Conservation (phyloP, 2,797 vertebrate species). For the Crenichthys baileyi region DNA sequence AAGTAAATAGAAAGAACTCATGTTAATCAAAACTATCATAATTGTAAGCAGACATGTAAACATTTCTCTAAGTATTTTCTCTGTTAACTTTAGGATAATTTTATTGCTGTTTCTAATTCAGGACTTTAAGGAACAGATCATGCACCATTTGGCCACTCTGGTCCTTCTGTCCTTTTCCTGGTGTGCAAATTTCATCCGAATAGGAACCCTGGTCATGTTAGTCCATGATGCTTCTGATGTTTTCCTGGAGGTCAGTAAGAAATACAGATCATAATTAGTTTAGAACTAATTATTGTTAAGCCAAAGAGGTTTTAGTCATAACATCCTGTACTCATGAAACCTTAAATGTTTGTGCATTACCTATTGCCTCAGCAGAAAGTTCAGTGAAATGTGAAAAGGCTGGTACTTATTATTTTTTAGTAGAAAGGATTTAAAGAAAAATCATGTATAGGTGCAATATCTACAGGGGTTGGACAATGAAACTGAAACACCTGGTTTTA, state of each 20-base stretch:
- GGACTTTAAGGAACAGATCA: slow-evolving; percentile 92
- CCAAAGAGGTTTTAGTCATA: background rate
- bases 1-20: background rate
- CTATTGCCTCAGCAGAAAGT: background rate
- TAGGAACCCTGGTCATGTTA: slow-evolving; percentile 91
- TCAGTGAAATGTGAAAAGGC: too few species aligned
- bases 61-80: background rate
- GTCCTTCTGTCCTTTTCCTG: slow-evolving; percentile 90
- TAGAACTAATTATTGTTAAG: background rate
- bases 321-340: background rate
- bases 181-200: slow-evolving; percentile 91
- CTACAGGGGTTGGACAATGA: too few species aligned
- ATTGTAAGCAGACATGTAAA: background rate
- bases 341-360: background rate
- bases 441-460: too few species aligned
- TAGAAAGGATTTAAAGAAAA: too few species aligned
- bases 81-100: background rate
- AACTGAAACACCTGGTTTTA: too few species aligned
- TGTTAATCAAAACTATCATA: background rate
- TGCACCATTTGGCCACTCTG: slow-evolving; percentile 93
- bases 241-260: slow-evolving; percentile 88
- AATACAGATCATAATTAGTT: background rate
- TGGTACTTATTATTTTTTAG: too few species aligned
- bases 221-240: slow-evolving; percentile 92
- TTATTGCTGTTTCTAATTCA: slow-evolving; percentile 40